Conservation (phyloP, 2,797 vertebrate species). For the Percopsis omiscomaycus region DNA sequence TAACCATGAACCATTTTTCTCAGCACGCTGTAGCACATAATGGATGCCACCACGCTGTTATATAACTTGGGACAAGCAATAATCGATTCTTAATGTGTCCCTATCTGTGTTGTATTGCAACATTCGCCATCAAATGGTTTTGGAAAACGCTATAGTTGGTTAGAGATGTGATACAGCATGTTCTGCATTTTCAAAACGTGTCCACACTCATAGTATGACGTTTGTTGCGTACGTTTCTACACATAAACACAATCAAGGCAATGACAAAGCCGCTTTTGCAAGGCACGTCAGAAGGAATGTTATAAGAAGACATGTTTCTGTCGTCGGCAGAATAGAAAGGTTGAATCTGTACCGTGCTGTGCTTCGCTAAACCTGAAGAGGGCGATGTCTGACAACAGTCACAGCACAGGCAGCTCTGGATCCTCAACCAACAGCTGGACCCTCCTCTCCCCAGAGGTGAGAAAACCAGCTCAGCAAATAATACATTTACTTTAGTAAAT, state of each 20-base stretch:
- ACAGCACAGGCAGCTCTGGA: conserved; percentile 76
- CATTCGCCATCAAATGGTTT: neutral
- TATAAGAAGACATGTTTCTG: conserved; percentile 48
- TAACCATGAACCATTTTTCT: conserved; percentile 19
- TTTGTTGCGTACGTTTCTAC: neutral
- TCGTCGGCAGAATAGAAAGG: conserved; percentile 62
- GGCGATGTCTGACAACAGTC: conserved; percentile 84
- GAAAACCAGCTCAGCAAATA: neutral
- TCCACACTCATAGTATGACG: too few species aligned
- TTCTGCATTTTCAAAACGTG: neutral
- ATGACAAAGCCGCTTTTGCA: neutral
- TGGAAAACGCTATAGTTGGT: neutral
- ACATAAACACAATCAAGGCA: neutral
- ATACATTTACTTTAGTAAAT: too few species aligned
- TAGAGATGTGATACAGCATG: neutral
- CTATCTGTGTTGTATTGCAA: conserved; percentile 4
- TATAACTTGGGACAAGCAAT: conserved; percentile 57
- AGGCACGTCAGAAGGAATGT: conserved; percentile 1
- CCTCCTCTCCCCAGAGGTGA: conserved; percentile 85
- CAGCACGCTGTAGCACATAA: conserved; percentile 51
- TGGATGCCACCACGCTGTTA: conserved; percentile 56
- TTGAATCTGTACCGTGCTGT: conserved; percentile 58
- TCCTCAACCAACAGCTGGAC: conserved; percentile 87
- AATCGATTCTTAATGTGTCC: conserved; percentile 42
- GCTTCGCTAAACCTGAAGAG: conserved; percentile 61